Evolutionary conservation across 2,888 invertebrate species (phyloP).

Genomic region (Halictus ligatus): DNA sequence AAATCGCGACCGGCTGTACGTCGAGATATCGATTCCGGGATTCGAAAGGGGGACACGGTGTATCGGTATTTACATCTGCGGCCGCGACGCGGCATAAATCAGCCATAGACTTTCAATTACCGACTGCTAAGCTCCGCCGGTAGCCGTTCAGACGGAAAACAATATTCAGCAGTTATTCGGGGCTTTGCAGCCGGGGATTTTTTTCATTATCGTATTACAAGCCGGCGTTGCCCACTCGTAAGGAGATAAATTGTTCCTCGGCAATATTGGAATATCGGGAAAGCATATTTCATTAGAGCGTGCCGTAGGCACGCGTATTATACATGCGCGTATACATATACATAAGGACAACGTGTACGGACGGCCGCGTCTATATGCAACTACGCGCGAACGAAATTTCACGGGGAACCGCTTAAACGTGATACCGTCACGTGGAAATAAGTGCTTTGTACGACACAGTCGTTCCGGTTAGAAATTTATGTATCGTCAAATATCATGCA

Average conservation of each 20-base stretch:
- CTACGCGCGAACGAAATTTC: constrained; percentile 59
- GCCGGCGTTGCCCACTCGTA: constrained; percentile 55
- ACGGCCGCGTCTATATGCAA: background rate
- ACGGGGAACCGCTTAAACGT: constrained; percentile 64
- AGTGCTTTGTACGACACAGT: constrained; percentile 61
- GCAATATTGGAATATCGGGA: constrained; percentile 80
- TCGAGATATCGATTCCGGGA: constrained; percentile 28
- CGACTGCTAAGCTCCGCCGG: constrained; percentile 37
- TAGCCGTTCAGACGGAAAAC: constrained; percentile 54
- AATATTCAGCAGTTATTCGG: constrained; percentile 65
- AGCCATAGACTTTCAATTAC: constrained; percentile 61
- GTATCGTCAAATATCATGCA: constrained; percentile 65
- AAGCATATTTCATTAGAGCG: constrained; percentile 78
- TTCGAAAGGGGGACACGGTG: background rate
- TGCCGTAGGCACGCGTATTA: constrained; percentile 47
- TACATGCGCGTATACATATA: background rate
- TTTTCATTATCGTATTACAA: constrained; percentile 75
- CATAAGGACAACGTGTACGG: background rate
- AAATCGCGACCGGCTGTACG: background rate
- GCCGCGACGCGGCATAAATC: constrained; percentile 46
- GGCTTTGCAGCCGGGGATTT: constrained; percentile 61
- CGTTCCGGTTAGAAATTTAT: constrained; percentile 57
- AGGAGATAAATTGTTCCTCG: constrained; percentile 78
- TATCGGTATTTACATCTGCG: constrained; percentile 38
- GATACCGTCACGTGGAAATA: constrained; percentile 64